These are phyloP conservation scores for Neoaliturus tenellus DNA, from an alignment of 2,888 invertebrate species.

Conservation along the genomic window DNA sequence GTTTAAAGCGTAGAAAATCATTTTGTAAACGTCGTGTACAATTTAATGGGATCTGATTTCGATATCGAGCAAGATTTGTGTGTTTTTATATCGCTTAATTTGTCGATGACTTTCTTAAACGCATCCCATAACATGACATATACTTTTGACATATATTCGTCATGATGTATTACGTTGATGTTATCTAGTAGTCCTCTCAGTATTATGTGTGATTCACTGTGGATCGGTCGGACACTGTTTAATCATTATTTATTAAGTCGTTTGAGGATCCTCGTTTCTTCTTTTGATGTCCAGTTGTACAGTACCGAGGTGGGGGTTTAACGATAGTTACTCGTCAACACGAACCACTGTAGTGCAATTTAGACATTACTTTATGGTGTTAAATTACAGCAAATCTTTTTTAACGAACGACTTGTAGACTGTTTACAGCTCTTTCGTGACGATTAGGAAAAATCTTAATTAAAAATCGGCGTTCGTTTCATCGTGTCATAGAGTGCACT, in stretches of 20 bases:
- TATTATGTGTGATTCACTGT: conserved; percentile 34
- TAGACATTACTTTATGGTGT: conserved; percentile 36
- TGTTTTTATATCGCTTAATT: conserved; percentile 47
- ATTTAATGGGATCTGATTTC: conserved; percentile 40
- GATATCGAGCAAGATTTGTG: conserved; percentile 27
- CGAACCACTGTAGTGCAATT: conserved; percentile 45
- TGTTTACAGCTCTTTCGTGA: conserved; percentile 18
- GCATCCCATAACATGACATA: conserved; percentile 24
- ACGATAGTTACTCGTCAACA: background rate
- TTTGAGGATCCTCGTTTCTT: background rate
- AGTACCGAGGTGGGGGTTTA: background rate
- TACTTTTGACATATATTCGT: conserved; percentile 41
- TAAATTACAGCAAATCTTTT: conserved; percentile 16
- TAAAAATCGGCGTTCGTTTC: conserved; percentile 20
- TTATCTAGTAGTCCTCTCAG: conserved; percentile 30
- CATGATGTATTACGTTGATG: conserved; percentile 25
- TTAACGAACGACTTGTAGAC: conserved; percentile 29
- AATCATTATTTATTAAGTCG: conserved; percentile 20
- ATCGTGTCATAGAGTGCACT: conserved; percentile 32
- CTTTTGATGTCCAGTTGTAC: conserved; percentile 15
- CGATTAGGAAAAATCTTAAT: conserved; percentile 7
- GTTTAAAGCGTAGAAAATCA: conserved; percentile 31
- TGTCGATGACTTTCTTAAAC: background rate
- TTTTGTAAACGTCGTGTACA: conserved; percentile 43
- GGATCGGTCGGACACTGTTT: conserved; percentile 1